Evolutionary conservation across 2,113 vertebrate species (phyloP).

Genomic region (Scomber colias): DNA sequence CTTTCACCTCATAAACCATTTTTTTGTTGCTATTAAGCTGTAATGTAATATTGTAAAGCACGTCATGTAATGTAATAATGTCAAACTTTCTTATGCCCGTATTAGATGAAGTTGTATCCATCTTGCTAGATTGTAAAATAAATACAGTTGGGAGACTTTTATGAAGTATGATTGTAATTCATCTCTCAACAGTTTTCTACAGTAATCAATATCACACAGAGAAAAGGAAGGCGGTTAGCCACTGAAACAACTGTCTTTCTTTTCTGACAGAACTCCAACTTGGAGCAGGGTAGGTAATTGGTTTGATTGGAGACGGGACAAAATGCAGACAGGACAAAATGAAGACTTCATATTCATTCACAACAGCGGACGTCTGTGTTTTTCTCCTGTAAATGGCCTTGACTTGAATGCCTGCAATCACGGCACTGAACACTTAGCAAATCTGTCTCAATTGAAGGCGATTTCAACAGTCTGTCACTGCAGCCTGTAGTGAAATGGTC

Average conservation of each 20-base stretch:
- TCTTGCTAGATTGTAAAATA: neutral
- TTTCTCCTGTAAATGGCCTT: constrained; percentile 8
- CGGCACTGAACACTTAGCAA: constrained; percentile 25
- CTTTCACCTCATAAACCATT: too few relatives aligned
- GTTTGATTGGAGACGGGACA: constrained; percentile 32
- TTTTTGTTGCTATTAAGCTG: too few relatives aligned
- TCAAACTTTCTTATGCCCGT: too few relatives aligned
- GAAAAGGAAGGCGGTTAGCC: neutral
- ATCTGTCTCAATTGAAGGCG: constrained; percentile 29
- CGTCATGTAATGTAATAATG: too few relatives aligned
- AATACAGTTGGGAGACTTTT: neutral
- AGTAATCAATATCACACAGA: neutral
- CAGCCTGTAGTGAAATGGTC: constrained; percentile 6
- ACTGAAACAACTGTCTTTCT: neutral
- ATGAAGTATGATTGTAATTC: neutral
- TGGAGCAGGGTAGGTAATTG: constrained; percentile 4
- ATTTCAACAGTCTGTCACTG: constrained; percentile 22
- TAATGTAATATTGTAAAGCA: too few relatives aligned
- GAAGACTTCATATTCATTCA: constrained; percentile 20
- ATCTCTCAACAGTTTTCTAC: neutral
- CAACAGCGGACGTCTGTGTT: constrained; percentile 4
- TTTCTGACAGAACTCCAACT: constrained; percentile 17
- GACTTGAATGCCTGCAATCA: constrained; percentile 30
- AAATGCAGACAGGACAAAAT: constrained; percentile 4
- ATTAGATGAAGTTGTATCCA: neutral